Base-by-base conservation (phyloP, 2,113 vertebrate genomes). In the Picathartes gymnocephalus region DNA sequence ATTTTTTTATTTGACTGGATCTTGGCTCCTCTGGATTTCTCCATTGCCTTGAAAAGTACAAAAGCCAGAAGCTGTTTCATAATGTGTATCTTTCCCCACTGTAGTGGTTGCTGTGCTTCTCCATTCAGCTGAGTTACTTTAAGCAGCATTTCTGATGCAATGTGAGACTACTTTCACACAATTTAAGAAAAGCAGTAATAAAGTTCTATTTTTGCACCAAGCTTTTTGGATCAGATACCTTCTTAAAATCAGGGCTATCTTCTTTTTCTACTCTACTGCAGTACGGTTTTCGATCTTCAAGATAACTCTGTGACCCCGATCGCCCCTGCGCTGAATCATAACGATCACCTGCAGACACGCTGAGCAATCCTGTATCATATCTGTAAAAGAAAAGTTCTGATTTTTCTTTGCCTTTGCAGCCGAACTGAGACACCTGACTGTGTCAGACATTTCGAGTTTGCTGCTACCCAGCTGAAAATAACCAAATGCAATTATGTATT, bases 181-280 rank as follows among this genome's bases (percentile, higher is more conserved):
- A 33, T 14, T 86, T 21, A 72, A 14, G 62, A 45, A 64, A 66
- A 93, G 47, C 12, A 69, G 23, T 6, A 83, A 62, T 33, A 33
- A 78, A 80, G 6, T 82, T 90, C 66, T 58, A 60, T 53, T 88
- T 84, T 76, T 66, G 47, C 51, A 70, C 7, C 24, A 65, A 71
- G 83, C 33, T 77, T 80, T 78, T 9, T 72, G 69, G n/a, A 11
- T 47, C 61, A 89, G 82, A 85, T 97, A 99, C 99, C 99, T 99
- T 99, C 98, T 99, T 99, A 95, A 99, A 99, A 97, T 99, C 99
- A 92, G 98, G 98, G 97, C 98, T 92, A 93, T 99, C 99, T 64
- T 99, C 99, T 97, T 98, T 98, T 51, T 99, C 98, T 97, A 98
- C 96, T 73, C 98, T 98, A 96, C 98, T 99, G n/a, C 98, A 98